Evolutionary conservation across 2,113 vertebrate genomes (phyloP).

Genomic region (Aldabrachelys gigantea): DNA sequence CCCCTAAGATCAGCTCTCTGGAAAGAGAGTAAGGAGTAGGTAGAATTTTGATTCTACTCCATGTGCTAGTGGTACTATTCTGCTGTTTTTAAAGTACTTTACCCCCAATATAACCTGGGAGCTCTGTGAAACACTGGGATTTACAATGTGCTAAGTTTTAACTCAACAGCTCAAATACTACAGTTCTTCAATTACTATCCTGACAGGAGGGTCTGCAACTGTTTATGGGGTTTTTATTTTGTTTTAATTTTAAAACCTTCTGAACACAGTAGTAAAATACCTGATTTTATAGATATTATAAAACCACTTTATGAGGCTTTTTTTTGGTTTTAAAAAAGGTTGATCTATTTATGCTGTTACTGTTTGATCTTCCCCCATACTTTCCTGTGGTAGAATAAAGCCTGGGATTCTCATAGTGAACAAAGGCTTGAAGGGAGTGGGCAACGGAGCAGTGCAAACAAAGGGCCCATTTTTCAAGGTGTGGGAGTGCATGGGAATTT

Average conservation of each 20-base stretch:
- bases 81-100: background rate
- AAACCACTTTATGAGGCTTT: background rate
- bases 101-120: background rate
- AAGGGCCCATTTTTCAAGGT: background rate
- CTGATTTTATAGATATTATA: background rate
- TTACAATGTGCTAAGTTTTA: background rate
- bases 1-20: background rate
- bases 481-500: background rate
- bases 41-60: background rate
- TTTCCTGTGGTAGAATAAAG: background rate
- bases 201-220: background rate
- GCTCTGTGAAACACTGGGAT: fast-evolving
- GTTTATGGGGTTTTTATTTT: fast-evolving
- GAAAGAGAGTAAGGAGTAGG: background rate
- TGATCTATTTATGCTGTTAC: background rate
- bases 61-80: background rate
- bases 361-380: constrained; percentile 18
- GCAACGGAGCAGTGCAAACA: background rate
- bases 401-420: background rate
- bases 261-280: background rate
- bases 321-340: constrained; percentile 3
- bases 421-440: background rate
- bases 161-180: background rate
- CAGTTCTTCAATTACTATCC: background rate
- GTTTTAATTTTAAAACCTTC: background rate